Conservation (phyloP, 2,888 invertebrate species). For the Oxycera nigricornis region DNA sequence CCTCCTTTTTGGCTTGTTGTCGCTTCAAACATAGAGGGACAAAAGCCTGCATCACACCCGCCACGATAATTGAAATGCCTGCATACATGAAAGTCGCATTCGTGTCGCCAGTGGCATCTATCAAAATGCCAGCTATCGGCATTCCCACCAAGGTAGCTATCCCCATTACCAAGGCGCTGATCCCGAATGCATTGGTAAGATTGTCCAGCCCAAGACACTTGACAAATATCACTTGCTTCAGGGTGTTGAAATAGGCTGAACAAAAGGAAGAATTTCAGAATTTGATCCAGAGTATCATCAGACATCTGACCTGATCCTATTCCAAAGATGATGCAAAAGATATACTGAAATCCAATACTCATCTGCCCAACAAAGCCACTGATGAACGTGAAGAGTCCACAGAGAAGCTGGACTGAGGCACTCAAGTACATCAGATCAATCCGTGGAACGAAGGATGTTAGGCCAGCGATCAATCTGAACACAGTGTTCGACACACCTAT, state of each 20-base stretch:
- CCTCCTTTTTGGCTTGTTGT: background rate
- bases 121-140: slow-evolving; percentile 58
- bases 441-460: slow-evolving; percentile 52
- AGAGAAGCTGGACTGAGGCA: slow-evolving; percentile 58
- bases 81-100: slow-evolving; percentile 53
- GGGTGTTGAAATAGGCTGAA: slow-evolving; percentile 77
- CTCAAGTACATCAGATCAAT: slow-evolving; percentile 52
- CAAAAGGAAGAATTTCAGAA: too few relatives aligned
- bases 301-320: slow-evolving; percentile 53
- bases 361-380: slow-evolving; percentile 68
- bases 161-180: slow-evolving; percentile 78
- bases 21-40: slow-evolving; percentile 1
- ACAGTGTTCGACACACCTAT: slow-evolving; percentile 79
- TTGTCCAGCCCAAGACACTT: slow-evolving; percentile 78
- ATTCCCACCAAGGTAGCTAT: slow-evolving; percentile 73
- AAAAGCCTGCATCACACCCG: slow-evolving; percentile 47
- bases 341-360: slow-evolving; percentile 53
- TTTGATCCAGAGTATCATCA: background rate
- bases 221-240: slow-evolving; percentile 79
- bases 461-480: slow-evolving; percentile 53
- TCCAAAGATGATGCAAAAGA: slow-evolving; percentile 54
- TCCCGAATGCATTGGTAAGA: slow-evolving; percentile 80
- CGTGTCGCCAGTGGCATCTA: slow-evolving; percentile 50
- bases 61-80: slow-evolving; percentile 53
- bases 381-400: slow-evolving; percentile 66